phyloP scores from a whole-genome alignment of 2,113 vertebrate species.

The Manacus vitellinus region DNA sequence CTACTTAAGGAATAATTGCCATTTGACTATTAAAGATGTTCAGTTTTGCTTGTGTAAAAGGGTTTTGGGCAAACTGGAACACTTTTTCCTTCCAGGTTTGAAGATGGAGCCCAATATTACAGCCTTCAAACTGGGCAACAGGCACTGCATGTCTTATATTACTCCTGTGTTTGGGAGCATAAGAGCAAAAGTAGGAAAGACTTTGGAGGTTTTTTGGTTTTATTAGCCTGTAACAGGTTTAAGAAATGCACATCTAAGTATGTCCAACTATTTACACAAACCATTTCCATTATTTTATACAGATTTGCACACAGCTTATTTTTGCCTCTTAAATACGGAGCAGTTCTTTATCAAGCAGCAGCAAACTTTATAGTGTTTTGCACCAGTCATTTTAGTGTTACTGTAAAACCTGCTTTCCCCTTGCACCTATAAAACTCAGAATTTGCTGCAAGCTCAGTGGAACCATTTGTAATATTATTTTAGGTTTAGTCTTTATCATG shows the following conservation, averaged over 20 bases:
- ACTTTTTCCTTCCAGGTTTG: background rate
- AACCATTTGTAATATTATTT: conserved; percentile 50
- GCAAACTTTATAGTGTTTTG: background rate
- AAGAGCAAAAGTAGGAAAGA: background rate
- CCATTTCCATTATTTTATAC: background rate
- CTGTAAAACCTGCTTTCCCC: conserved; percentile 26
- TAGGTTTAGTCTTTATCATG: conserved; percentile 37
- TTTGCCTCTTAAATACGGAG: background rate
- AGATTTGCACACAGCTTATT: background rate
- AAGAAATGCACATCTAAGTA: background rate
- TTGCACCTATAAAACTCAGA: conserved; percentile 30
- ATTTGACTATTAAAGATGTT: background rate
- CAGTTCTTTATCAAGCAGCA: background rate
- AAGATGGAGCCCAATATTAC: background rate
- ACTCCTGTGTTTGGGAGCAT: rapidly evolving
- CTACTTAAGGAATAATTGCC: background rate
- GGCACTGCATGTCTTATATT: background rate
- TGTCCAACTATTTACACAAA: background rate
- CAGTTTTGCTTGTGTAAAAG: background rate
- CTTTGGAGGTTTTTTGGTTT: background rate
- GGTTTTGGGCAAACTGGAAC: background rate
- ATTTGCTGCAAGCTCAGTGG: conserved; percentile 27
- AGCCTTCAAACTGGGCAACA: background rate
- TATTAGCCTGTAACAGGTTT: background rate
- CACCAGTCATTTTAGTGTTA: conserved; percentile 40